Conservation (phyloP, 2,113 vertebrate species). For the Calyptommatus sinebrachiatus region DNA sequence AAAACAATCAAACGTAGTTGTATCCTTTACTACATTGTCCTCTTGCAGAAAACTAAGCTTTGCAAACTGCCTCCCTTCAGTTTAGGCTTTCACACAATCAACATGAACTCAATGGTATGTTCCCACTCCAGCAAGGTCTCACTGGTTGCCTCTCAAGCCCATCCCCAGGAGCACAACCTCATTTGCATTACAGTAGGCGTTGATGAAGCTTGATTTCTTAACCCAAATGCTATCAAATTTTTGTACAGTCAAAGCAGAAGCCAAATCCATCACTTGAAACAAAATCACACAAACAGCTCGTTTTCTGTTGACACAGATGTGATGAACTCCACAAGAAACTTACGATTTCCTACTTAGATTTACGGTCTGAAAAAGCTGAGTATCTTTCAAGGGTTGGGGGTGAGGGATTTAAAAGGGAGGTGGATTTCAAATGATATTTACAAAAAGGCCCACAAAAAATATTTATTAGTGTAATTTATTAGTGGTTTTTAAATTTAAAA, state of each 20-base stretch:
- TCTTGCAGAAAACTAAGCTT: neutral
- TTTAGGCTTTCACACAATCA: neutral
- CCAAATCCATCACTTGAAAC: neutral
- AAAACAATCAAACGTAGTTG: too few relatives aligned
- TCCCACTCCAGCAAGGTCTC: neutral
- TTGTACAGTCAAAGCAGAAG: neutral
- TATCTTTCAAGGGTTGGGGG: neutral
- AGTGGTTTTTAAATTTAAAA: too few relatives aligned
- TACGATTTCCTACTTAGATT: neutral
- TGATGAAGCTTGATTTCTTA: neutral
- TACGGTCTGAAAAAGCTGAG: neutral
- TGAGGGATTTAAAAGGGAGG: neutral
- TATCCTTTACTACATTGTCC: too few relatives aligned
- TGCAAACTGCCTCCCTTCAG: neutral
- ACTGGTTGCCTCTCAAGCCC: neutral
- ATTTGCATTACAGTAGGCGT: neutral
- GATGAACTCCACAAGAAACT: neutral
- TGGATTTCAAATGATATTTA: neutral
- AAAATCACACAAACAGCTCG: neutral
- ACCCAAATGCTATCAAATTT: neutral
- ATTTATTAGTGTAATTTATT: too few relatives aligned
- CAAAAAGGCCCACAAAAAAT: too few relatives aligned
- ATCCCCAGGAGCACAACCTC: neutral
- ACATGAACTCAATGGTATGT: neutral
- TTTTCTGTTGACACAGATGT: too few relatives aligned